A percentile compares a stretch with the other conserved stretches of the same genome.
phyloP scores from a whole-genome alignment of 2,888 invertebrate genomes.

The Lomographa bimaculata region DNA sequence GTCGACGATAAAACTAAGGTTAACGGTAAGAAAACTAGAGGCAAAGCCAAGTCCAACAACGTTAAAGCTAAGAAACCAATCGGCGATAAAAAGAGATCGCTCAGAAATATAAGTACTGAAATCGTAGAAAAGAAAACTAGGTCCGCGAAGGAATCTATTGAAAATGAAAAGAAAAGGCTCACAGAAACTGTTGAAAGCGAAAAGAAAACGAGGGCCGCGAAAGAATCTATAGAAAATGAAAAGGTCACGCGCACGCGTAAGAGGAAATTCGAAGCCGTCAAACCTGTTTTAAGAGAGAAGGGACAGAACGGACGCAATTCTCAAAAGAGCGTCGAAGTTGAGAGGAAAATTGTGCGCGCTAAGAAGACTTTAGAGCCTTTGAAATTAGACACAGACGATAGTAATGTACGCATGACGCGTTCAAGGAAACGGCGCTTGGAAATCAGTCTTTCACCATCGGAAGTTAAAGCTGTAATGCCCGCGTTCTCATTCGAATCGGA shows the following conservation, averaged over 20 bases:
- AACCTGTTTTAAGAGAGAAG: slow-evolving; percentile 71
- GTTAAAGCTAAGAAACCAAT: too few species aligned
- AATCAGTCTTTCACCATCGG: slow-evolving; percentile 66
- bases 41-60: too few species aligned
- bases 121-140: slow-evolving; percentile 42
- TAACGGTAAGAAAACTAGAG: slow-evolving; percentile 1
- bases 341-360: slow-evolving; percentile 56
- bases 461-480: slow-evolving; percentile 54
- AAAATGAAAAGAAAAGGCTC: slow-evolving; percentile 74
- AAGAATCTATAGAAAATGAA: slow-evolving; percentile 76
- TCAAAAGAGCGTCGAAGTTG: slow-evolving; percentile 43
- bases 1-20: background rate
- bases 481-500: slow-evolving; percentile 70
- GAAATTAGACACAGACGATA: slow-evolving; percentile 41
- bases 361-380: slow-evolving; percentile 44
- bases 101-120: too few species aligned
- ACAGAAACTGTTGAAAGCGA: background rate
- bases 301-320: slow-evolving; percentile 65
- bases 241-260: slow-evolving; percentile 64
- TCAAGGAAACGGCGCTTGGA: slow-evolving; percentile 62
- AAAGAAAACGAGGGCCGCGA: slow-evolving; percentile 56
- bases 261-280: slow-evolving; percentile 55
- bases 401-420: slow-evolving; percentile 64
- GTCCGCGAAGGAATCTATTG: slow-evolving; percentile 72
- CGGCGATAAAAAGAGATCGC: too few species aligned